Evolutionary conservation across 2,888 invertebrate genomes (phyloP), one percentile per base, ranked within the genome.

Genomic region (Creontiades dilutus): DNA sequence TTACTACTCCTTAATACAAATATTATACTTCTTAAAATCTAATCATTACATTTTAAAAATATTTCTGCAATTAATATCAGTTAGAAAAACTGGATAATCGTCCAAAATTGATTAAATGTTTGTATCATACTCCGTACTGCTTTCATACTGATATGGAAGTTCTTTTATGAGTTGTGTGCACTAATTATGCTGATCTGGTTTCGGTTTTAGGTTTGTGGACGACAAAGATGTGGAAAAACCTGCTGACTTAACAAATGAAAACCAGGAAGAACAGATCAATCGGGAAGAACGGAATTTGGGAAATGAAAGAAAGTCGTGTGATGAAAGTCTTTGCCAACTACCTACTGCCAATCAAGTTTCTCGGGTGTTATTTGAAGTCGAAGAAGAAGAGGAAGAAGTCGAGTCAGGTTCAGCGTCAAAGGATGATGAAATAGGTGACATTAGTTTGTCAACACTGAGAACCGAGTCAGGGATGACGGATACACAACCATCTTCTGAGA

Each of bases 381-480:
- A 75, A 86, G 86, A 86, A 46, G 85, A 85, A 7, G 85, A 85
- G 14, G 86, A 86, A 48, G 86, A 86, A 48, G n/a, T 19, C 19
- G 57, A 55, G 16, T 0, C 23, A 14, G 16, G 3, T 76, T 19
- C 23, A 13, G 28, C 14, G 2, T 19, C 82, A 3, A 82, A 84
- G 23, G 80, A 52, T 27, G 85, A 27, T 55, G 85, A n/a, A n/a
- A n/a, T n/a, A n/a, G n/a, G n/a, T n/a, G n/a, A n/a, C n/a, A n/a
- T 23, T 14, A 78, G 78, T 19, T 68, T 68, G 68, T 82, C 82
- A 7, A 52, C 82, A 2, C 23, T 52, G 52, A 80, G 80, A 47
- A 16, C 28, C n/a, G 52, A 23, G 11, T 55, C 48, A 19, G 28
- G 23, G 0, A 23, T 68, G 68, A 68, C 68, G 13, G 82, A 55